Conservation (phyloP, 2,797 vertebrate species). For the Mastacembelus armatus region DNA sequence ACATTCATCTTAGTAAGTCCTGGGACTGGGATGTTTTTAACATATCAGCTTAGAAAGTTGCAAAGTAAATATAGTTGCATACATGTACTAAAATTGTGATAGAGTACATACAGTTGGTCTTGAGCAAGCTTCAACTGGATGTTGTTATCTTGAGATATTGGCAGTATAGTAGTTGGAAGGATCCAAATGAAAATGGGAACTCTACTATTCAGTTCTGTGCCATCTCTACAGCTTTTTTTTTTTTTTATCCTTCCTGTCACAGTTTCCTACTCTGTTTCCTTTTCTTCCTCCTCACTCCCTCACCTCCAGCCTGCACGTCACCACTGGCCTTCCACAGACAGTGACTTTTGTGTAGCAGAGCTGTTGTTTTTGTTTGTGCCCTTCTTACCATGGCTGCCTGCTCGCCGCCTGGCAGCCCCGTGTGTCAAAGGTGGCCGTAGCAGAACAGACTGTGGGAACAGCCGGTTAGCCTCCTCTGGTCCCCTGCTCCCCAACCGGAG, state of each 20-base stretch:
- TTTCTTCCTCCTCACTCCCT: conserved; percentile 28
- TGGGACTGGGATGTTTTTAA: conserved; percentile 28
- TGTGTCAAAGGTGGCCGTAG: conserved; percentile 88
- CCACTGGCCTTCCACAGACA: conserved; percentile 55
- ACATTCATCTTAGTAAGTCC: conserved; percentile 23
- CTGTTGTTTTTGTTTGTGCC: conserved; percentile 80
- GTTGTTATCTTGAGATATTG: conserved; percentile 22
- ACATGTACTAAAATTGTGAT: conserved; percentile 4
- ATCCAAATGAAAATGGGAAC: conserved; percentile 24
- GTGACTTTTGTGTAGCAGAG: conserved; percentile 71
- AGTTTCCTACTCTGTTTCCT: conserved; percentile 16
- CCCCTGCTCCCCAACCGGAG: conserved; percentile 86
- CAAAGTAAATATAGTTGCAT: not conserved
- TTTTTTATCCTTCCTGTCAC: conserved; percentile 35
- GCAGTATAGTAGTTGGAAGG: not conserved
- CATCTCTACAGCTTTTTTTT: conserved; percentile 40
- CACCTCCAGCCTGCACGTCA: conserved; percentile 39
- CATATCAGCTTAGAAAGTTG: conserved; percentile 11
- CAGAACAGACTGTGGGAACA: conserved; percentile 91
- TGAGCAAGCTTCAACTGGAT: conserved; percentile 1
- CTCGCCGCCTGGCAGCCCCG: conserved; percentile 85
- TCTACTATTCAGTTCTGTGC: conserved; percentile 20
- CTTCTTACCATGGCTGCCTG: conserved; percentile 82
- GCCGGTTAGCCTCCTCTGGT: conserved; percentile 86
- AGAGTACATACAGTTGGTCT: not conserved